A percentile compares a stretch with the other conserved stretches of the same genome.
phyloP scores from a whole-genome alignment of 2,888 invertebrate species.

The Andrena bucephala region DNA sequence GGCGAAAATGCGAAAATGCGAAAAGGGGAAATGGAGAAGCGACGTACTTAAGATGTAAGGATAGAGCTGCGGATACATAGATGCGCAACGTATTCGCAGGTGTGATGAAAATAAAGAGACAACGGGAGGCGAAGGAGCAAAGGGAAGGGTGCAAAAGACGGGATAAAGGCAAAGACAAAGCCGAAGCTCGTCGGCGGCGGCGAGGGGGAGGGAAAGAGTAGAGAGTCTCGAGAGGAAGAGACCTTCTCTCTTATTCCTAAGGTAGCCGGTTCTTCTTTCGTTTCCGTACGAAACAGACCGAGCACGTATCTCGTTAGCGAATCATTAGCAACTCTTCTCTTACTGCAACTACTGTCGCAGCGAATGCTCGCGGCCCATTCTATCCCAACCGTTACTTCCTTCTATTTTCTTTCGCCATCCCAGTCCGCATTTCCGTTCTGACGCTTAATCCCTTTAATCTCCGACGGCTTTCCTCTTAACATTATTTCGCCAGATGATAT shows the following conservation, averaged over 20 bases:
- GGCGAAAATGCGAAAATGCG: background rate
- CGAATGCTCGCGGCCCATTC: constrained; percentile 41
- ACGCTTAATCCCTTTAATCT: background rate
- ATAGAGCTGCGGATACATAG: background rate
- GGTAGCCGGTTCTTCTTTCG: constrained; percentile 56
- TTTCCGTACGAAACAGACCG: constrained; percentile 67
- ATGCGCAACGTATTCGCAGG: background rate
- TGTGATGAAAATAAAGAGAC: constrained; percentile 16
- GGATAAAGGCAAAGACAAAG: constrained; percentile 19
- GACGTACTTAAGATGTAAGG: constrained; percentile 30
- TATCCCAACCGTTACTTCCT: constrained; percentile 37
- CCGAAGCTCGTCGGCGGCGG: constrained; percentile 26
- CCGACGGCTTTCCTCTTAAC: background rate
- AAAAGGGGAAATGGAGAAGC: constrained; percentile 5
- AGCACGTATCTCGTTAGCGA: constrained; percentile 81
- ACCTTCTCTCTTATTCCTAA: constrained; percentile 48
- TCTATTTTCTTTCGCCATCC: background rate
- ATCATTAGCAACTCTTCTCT: constrained; percentile 79
- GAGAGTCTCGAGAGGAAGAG: constrained; percentile 61
- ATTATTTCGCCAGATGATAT: no score
- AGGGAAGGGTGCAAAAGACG: background rate
- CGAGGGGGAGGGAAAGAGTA: constrained; percentile 5
- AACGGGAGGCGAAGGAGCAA: background rate
- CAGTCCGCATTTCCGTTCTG: background rate
- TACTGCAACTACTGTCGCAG: constrained; percentile 61